These are phyloP conservation scores for Oncorhynchus tshawytscha DNA, from an alignment of 2,113 vertebrate genomes.

Conservation along the genomic window DNA sequence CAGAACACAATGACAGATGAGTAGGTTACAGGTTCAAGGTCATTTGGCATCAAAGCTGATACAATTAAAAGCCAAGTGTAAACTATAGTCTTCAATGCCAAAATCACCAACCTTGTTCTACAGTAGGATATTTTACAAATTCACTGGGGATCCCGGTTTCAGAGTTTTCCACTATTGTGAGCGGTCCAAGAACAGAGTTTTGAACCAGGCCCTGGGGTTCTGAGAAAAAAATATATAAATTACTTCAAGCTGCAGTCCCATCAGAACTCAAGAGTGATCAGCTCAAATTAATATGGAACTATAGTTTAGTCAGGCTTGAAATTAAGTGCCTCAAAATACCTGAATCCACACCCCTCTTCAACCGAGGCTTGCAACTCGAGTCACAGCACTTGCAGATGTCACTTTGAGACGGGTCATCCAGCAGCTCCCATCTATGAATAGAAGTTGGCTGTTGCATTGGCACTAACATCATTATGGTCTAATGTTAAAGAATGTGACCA, in stretches of 20 bases:
- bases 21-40: too few species aligned
- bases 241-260: not conserved
- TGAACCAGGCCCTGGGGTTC: constrained; percentile 24
- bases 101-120: not conserved
- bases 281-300: not conserved
- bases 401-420: constrained; percentile 57
- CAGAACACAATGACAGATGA: too few species aligned
- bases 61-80: too few species aligned
- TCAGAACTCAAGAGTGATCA: too few species aligned
- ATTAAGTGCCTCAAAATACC: constrained; percentile 27
- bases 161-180: constrained; percentile 37
- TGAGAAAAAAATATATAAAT: constrained; percentile 2
- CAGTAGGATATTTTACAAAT: not conserved
- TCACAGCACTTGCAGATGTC: constrained; percentile 69
- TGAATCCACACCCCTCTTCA: constrained; percentile 17
- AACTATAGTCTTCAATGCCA: too few species aligned
- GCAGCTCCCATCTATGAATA: constrained; percentile 64
- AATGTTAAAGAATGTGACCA: not conserved
- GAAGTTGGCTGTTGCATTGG: not conserved
- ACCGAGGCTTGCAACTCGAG: constrained; percentile 54
- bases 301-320: not conserved
- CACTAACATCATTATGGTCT: not conserved
- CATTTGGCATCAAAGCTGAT: too few species aligned
- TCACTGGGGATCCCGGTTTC: not conserved
- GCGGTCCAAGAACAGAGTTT: constrained; percentile 61